phyloP scores from a whole-genome alignment of 2,113 vertebrate species.

The Himantopus leucocephalus region DNA sequence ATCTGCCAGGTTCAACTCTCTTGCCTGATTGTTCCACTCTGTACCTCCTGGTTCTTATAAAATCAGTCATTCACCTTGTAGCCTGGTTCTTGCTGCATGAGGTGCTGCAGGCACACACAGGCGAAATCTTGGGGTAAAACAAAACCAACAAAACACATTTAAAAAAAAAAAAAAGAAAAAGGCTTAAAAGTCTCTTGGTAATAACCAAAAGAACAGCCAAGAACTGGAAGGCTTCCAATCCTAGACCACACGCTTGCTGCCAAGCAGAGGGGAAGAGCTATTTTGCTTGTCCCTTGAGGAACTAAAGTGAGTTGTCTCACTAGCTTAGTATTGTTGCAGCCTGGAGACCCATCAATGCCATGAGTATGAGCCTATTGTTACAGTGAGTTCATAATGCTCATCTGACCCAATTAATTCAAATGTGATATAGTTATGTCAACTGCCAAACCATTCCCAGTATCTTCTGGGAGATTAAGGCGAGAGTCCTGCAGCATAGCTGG shows the following conservation, averaged over 20 bases:
- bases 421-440: background rate
- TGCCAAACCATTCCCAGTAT: background rate
- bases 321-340: background rate
- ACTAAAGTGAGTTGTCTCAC: background rate
- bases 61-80: background rate
- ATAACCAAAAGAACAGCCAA: background rate
- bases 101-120: background rate
- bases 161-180: too few relatives aligned
- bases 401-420: background rate
- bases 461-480: background rate
- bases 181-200: too few relatives aligned
- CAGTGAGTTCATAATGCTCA: background rate
- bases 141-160: background rate
- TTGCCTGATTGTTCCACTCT: background rate
- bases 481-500: background rate
- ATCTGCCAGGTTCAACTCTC: background rate
- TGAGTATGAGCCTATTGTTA: rapidly evolving
- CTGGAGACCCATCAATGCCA: background rate
- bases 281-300: background rate
- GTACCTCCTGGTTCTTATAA: background rate
- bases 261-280: background rate
- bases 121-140: background rate
- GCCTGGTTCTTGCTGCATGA: background rate
- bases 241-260: background rate
- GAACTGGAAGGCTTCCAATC: background rate